phyloP scores from a whole-genome alignment of 2,113 vertebrate genomes.

The Bufo gargarizans region DNA sequence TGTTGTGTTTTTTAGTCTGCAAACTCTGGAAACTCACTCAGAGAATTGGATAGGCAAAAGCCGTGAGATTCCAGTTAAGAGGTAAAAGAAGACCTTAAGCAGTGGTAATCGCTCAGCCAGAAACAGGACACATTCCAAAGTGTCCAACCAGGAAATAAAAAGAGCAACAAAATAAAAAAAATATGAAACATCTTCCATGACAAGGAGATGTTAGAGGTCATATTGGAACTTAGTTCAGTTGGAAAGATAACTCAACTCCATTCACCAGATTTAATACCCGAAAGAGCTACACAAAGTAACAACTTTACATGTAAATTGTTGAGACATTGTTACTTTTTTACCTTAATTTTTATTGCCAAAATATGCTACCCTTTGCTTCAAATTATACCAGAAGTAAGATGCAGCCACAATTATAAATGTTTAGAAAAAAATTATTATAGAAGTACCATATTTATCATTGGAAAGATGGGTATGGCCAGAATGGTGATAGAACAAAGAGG shows the following conservation, averaged over 20 bases:
- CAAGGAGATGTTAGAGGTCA: neutral
- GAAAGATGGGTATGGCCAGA: neutral
- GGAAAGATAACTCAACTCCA: neutral
- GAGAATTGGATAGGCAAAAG: conserved; percentile 46
- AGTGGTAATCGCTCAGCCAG: conserved; percentile 34
- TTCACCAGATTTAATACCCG: neutral
- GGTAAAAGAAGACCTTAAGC: conserved; percentile 30
- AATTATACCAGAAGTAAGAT: too few relatives aligned
- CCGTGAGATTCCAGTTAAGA: conserved; percentile 29
- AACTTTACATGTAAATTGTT: too few relatives aligned
- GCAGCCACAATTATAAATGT: too few relatives aligned
- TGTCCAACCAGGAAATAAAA: conserved; percentile 14
- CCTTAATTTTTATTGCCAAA: too few relatives aligned
- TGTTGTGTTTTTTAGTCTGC: conserved; percentile 50
- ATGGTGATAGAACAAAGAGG: neutral
- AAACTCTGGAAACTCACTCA: conserved; percentile 35
- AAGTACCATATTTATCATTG: neutral
- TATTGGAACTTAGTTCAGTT: neutral
- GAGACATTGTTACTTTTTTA: too few relatives aligned
- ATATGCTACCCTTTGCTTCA: too few relatives aligned
- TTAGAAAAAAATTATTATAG: too few relatives aligned
- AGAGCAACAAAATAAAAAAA: neutral
- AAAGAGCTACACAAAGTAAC: neutral
- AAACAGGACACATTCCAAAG: conserved; percentile 30
- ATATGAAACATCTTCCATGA: too few relatives aligned